Evolutionary conservation across 2,113 vertebrate genomes (phyloP), one percentile per base, ranked within the genome.

Genomic region (Cochlearius cochlearius): DNA sequence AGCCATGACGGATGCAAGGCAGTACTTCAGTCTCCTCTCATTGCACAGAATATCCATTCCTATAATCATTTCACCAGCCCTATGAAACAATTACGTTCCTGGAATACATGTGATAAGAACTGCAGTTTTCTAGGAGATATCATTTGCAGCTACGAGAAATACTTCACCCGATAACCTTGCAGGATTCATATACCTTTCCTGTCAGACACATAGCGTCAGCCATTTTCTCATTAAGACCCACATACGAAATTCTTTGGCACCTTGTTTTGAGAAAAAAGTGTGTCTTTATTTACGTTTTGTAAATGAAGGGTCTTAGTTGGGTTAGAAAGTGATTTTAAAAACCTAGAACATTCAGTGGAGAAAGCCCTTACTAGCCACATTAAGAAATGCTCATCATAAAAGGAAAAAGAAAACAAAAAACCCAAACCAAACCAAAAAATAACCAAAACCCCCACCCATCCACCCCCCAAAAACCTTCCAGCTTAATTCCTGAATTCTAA

Each of bases 381-480:
- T 15, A 41, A 64, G 38, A 58, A 74, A 60, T 10, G 6, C 2
- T 32, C 2, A 56, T 23, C 12, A 25, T 18, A 39, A 72, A 39
- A 71, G 23, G 12, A 18, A 13, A 39, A 71, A 29, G 12, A 18
- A 13, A 53, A 16, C 0, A 6, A 30, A 45, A 21, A 66, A 5
- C 3, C 10, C 9, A 20, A 41, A 22, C 3, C 7, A 55, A 58
- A 58, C 10, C 10, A 9, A 34, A 60, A 29, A 36, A 7, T 10
- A 62, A 11, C 5, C 41, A 32, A 25, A 43, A 15, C 19, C 25
- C 3, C 5, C 5, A 10, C 8, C 30, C 16, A 1, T 0, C 7
- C 8, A 11, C 26, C 11, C 5, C 10, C 6, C 3, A 2, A 50
- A 36, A 27, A 69, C 14, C 5, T 25, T 34, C 12, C 34, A 64